Percentiles rank a stretch among this genome's conserved stretches.
phyloP scores from a whole-genome alignment of 2,797 vertebrate species.

The Arnoldichthys spilopterus region DNA sequence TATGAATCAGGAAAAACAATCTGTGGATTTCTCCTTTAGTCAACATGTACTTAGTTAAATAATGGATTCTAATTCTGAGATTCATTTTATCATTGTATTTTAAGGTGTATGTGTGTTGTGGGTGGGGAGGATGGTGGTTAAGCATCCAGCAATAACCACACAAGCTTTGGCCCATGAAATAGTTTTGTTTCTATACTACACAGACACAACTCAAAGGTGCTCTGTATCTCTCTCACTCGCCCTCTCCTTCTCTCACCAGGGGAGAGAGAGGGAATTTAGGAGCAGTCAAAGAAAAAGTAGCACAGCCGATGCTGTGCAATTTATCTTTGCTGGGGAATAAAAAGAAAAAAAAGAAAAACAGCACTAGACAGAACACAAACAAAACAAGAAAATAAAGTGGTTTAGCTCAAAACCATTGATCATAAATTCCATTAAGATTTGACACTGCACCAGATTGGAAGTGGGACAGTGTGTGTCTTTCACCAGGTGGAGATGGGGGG shows the following conservation, averaged over 20 bases:
- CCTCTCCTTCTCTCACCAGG: slow-evolving; percentile 26
- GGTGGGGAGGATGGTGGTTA: neutral
- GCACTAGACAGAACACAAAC: slow-evolving; percentile 58
- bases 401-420: slow-evolving; percentile 58
- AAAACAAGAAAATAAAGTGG: slow-evolving; percentile 62
- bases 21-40: too few species aligned
- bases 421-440: slow-evolving; percentile 63
- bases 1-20: too few species aligned
- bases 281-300: slow-evolving; percentile 51
- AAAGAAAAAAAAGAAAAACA: slow-evolving; percentile 29
- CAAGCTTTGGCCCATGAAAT: slow-evolving; percentile 55
- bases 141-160: slow-evolving; percentile 46
- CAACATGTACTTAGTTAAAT: too few species aligned
- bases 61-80: neutral
- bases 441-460: slow-evolving; percentile 57
- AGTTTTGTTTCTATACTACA: slow-evolving; percentile 48
- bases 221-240: neutral
- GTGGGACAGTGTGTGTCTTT: slow-evolving; percentile 49
- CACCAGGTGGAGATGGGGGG: slow-evolving; percentile 34
- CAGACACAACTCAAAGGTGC: slow-evolving; percentile 36
- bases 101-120: too few species aligned
- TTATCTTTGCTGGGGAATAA: slow-evolving; percentile 55
- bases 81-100: slow-evolving; percentile 40
- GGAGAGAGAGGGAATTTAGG: slow-evolving; percentile 29
- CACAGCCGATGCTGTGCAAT: slow-evolving; percentile 46